Conservation (phyloP, 2,113 vertebrate genomes). For the Perccottus glenii region DNA sequence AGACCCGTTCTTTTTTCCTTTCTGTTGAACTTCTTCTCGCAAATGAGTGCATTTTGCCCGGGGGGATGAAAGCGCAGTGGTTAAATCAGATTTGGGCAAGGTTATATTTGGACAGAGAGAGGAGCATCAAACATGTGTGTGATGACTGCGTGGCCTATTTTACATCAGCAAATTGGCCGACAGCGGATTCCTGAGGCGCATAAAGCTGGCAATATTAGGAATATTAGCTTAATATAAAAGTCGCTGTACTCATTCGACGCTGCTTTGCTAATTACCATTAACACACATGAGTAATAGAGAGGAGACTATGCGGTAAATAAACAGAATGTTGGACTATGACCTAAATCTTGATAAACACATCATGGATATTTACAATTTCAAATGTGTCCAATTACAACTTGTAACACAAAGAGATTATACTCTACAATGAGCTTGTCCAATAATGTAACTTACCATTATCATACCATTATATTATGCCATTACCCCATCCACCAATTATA, state of each 20-base stretch:
- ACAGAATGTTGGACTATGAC: background rate
- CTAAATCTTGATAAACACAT: background rate
- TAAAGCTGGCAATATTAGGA: conserved; percentile 41
- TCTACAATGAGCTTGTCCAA: too few species aligned
- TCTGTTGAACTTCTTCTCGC: conserved; percentile 32
- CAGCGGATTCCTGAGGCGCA: conserved; percentile 32
- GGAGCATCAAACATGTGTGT: conserved; percentile 59
- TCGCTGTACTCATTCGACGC: conserved; percentile 21
- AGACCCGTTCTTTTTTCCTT: conserved; percentile 31
- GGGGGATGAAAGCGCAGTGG: conserved; percentile 48
- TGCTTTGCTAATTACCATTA: conserved; percentile 22
- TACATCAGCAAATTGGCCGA: conserved; percentile 58
- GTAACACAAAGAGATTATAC: too few species aligned
- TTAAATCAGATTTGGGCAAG: conserved; percentile 69
- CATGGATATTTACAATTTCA: too few species aligned
- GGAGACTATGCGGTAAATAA: conserved; percentile 1
- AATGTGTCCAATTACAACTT: too few species aligned
- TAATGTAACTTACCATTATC: too few species aligned
- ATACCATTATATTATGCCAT: too few species aligned
- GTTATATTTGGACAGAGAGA: conserved; percentile 72
- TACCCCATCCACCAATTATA: too few species aligned
- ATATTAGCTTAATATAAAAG: conserved; percentile 49
- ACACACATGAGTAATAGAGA: background rate
- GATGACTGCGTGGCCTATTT: conserved; percentile 72
- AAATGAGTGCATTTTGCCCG: conserved; percentile 64